These are phyloP conservation scores for Galeruca laticollis DNA, from an alignment of 2,888 invertebrate species.

Conservation along the genomic window DNA sequence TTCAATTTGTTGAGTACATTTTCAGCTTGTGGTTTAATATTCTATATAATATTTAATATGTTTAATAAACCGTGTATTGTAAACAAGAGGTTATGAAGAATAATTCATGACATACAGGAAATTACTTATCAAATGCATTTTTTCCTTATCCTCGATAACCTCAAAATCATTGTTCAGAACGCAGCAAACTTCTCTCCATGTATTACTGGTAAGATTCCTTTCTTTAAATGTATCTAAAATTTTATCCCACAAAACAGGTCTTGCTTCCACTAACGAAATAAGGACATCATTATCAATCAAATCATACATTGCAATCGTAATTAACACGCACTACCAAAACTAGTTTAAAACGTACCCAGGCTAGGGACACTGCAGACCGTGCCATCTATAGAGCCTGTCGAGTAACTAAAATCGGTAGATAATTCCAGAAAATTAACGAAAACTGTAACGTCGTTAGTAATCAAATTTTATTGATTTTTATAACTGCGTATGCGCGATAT, in stretches of 20 bases:
- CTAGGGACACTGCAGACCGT: no score
- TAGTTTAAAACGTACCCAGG: no score
- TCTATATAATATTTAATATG: no score
- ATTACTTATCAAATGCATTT: slow-evolving; percentile 33
- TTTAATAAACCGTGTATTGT: no score
- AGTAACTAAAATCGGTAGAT: no score
- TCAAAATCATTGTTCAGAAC: slow-evolving; percentile 27
- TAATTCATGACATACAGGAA: slow-evolving; percentile 16
- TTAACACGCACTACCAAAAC: slow-evolving; percentile 1
- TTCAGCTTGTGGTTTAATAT: slow-evolving; percentile 15
- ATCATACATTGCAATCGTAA: slow-evolving; percentile 22
- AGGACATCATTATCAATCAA: slow-evolving; percentile 28
- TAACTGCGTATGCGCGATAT: no score
- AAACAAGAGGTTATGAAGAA: slow-evolving; percentile 16
- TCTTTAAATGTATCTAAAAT: slow-evolving; percentile 26
- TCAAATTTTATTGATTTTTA: no score
- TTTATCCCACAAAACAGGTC: slow-evolving; percentile 34
- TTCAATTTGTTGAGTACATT: slow-evolving; percentile 20
- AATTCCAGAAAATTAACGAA: no score
- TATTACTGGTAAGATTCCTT: slow-evolving; percentile 26
- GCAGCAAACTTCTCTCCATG: slow-evolving; percentile 32
- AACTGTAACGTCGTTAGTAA: no score
- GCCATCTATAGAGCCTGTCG: no score
- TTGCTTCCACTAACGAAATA: slow-evolving; percentile 27
- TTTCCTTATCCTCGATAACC: slow-evolving; percentile 22